phyloP scores from a whole-genome alignment of 2,888 invertebrate genomes.

The Lysandra coridon region DNA sequence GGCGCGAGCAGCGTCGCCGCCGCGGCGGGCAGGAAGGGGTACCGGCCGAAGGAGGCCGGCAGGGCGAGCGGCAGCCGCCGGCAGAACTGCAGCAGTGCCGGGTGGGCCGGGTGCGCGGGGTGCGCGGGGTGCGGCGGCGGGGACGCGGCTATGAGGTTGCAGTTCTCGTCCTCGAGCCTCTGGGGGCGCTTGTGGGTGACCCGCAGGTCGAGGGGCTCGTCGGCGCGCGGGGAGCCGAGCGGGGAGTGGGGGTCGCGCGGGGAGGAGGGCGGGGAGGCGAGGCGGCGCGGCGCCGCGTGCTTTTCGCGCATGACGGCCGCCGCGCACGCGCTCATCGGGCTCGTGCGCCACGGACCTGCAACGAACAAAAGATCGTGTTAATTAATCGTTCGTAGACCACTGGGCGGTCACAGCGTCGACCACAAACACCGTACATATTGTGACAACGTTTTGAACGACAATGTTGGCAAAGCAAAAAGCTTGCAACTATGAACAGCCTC shows the following conservation, averaged over 20 bases:
- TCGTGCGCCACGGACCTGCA: slow-evolving; percentile 79
- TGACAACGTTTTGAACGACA: not conserved
- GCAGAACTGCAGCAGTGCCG: slow-evolving; percentile 72
- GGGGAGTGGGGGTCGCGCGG: slow-evolving; percentile 76
- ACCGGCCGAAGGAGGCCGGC: slow-evolving; percentile 73
- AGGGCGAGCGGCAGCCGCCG: slow-evolving; percentile 70
- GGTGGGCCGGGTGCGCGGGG: slow-evolving; percentile 83
- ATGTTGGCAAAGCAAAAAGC: not conserved
- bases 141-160: slow-evolving; percentile 86
- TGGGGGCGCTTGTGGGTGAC: slow-evolving; percentile 90
- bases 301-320: slow-evolving; percentile 90
- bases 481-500: not conserved
- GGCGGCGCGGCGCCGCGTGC: slow-evolving; percentile 94
- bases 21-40: slow-evolving; percentile 74
- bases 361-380: slow-evolving; percentile 49
- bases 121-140: slow-evolving; percentile 79
- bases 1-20: slow-evolving; percentile 72
- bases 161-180: slow-evolving; percentile 90
- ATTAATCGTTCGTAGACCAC: slow-evolving; percentile 5
- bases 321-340: slow-evolving; percentile 88
- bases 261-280: slow-evolving; percentile 80
- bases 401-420: not conserved
- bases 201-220: slow-evolving; percentile 93
- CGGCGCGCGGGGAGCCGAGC: slow-evolving; percentile 75
- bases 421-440: not conserved